phyloP scores from a whole-genome alignment of 2,888 invertebrate species.

The Blastobasis lacticolella region DNA sequence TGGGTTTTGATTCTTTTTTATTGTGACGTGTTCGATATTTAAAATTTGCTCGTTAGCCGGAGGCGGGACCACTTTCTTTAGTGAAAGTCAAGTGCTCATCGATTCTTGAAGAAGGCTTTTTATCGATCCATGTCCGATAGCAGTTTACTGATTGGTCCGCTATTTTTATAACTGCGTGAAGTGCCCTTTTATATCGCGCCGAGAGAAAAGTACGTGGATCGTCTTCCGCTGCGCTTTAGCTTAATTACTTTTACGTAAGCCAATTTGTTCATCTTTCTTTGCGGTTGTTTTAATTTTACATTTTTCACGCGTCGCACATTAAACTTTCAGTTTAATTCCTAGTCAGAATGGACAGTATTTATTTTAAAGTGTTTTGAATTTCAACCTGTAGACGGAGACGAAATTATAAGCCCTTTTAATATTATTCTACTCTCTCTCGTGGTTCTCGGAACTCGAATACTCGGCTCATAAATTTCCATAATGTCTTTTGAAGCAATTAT shows the following conservation, averaged over 20 bases:
- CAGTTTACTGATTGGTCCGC: conserved; percentile 22
- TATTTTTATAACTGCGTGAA: conserved; percentile 15
- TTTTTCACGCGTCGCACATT: no score
- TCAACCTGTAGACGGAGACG: no score
- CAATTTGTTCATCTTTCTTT: not conserved
- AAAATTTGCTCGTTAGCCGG: conserved; percentile 7
- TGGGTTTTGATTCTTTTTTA: conserved; percentile 16
- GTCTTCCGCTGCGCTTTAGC: not conserved
- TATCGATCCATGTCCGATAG: conserved; percentile 32
- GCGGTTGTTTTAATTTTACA: no score
- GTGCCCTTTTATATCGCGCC: conserved; percentile 4
- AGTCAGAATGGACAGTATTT: no score
- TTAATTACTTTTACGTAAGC: conserved; percentile 6
- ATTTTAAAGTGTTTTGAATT: no score
- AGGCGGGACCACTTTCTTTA: conserved; percentile 44
- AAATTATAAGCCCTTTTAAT: no score
- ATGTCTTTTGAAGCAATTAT: no score
- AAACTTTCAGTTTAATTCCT: no score
- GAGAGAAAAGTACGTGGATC: not conserved
- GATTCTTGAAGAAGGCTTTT: conserved; percentile 42
- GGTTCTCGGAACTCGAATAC: no score
- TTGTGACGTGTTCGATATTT: conserved; percentile 4
- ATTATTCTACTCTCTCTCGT: no score
- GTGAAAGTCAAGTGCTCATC: conserved; percentile 49
- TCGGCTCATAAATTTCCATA: no score